Evolutionary conservation across 2,113 vertebrate species (phyloP), one percentile per base, ranked within the genome.

Genomic region (Ammodytes dubius): DNA sequence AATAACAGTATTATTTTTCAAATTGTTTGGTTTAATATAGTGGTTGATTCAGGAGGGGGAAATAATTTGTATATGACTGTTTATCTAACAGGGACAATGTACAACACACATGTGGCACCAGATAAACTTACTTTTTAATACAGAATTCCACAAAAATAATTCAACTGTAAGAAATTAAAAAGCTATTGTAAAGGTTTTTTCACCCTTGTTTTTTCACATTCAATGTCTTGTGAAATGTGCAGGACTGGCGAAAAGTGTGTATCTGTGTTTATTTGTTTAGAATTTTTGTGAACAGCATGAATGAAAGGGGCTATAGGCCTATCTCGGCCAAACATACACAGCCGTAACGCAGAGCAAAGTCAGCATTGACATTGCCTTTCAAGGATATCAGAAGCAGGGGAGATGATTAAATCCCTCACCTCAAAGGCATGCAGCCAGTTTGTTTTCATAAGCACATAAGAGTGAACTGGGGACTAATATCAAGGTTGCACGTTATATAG

Each of bases 331-430:
- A 45, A 73, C 47, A 56, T 6, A 39, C 35, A 63, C 8, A 49
- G 13, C 3, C 65, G 37, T 19, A 42, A 50, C 43, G 49, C 6
- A 27, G 17, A 47, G 47, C 8, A 17, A 13, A 1, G n/a, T 54
- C 67, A 71, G 72, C 67, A 8, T 5, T 72, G 59, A 71, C 82
- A 40, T 84, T 79, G 53, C 46, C n/a, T 68, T 69, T 77, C 15
- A 86, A 78, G 69, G 84, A 53, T 47, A 65, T 86, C 69, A 64
- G 64, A 60, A 54, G 40, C 52, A 11, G 60, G 42, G 10, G 43
- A 42, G 73, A 50, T 19, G 49, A 40, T 14, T 70, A 67, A 59
- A 82, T 74, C 70, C 39, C 17, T 46, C 57, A 54, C 27, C 58
- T 64, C 65, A 66, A 45, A 64, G 78, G 17, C 46, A 27, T 35